Base-by-base conservation (phyloP, 53 echinoderm and acorn worm species). In the Luidia sarsii region DNA sequence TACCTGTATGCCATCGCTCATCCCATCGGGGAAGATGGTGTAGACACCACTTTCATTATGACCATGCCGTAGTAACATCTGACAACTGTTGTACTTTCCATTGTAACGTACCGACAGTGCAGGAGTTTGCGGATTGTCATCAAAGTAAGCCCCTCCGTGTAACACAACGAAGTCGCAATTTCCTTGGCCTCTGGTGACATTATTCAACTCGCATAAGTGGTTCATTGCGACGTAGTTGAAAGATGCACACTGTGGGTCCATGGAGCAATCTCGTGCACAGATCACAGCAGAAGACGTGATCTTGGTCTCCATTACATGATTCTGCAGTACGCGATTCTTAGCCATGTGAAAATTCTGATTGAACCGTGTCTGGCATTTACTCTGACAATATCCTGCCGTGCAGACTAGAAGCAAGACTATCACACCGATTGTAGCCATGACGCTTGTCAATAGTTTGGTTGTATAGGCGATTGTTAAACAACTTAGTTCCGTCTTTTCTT, bases 21-120 rank as follows among this genome's bases (percentile, higher is more conserved):
- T 39, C 15, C 57, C 57, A 24, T 57, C 14, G 18, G 75, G 75
- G 21, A 25, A 57, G 36, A 75, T 75, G 27, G 57, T 57, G 22
- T 75, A 75, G 43, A 56, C 31, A 56, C 57, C 57, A 41, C 29
- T 75, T 22, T 27, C 45, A 57, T 0, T 3, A 15, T 57, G 9
- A 57, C 45, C 57, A 30, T 33, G 10, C n/a, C 33, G 23, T 7
- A 70, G 70, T 20, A 70, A 28, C 70, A 28, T 50, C 70, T 70
- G 50, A 33, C 70, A 70, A 39, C n/a, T 57, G 21, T 4, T 56
- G 25, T 57, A 75, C 45, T 41, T 38, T 24, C 19, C 39, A 37
- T 3, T 8, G 24, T 22, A 66, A 8, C 21, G 11, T 38, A 24
- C 27, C 15, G 27, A 24, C 1, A 31, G 8, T 1, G 21, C 22